Base-by-base conservation (phyloP, 2,888 invertebrate genomes). In the Argyra leucocephala region DNA sequence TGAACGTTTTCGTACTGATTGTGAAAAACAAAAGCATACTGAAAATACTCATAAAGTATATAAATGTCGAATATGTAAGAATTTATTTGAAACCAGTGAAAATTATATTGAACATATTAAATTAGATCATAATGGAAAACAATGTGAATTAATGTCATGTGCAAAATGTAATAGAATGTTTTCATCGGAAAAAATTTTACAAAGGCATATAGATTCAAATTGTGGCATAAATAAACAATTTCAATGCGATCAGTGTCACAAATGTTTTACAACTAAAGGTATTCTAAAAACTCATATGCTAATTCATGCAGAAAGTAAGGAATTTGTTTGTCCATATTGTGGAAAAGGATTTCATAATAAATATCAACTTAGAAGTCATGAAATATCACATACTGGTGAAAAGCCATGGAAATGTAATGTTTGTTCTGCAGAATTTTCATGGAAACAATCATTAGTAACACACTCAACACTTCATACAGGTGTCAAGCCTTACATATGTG, bases 121-220 rank as follows among this genome's bases (percentile, higher is more conserved):
- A 57, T 71, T 72, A n/a, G 70, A 70, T 23, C 82, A 82, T 69
- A 70, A 76, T 22, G 78, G 79, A 26, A 71, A 77, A 64, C 73
- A 79, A 68, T 73, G 78, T 66, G 76, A 76, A 69, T 72, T 74
- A 65, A 75, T 74, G 61, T 77, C 79, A 61, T 81, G 81, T 68
- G 78, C 77, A 61, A 78, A 78, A 67, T 82, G 81, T 71, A 81
- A 80, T 3, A 76, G 77, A 66, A 78, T 79, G 64, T 81, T 80
- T 69, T 79, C 76, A 67, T 78, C 78, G 0, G 74, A 76, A 67
- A 75, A 76, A 64, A 78, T 80, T 26, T 74, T 79, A 31, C 75
- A 76, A 9, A 74, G 74, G 3, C 78, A 78, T 63, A 70, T 68
- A 10, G 71, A 72, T 2, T 81, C 81, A 3, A 76, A 80, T 71